These are phyloP conservation scores for Neosilurus hyrtlii DNA, from an alignment of 2,797 vertebrate species.

Conservation along the genomic window DNA sequence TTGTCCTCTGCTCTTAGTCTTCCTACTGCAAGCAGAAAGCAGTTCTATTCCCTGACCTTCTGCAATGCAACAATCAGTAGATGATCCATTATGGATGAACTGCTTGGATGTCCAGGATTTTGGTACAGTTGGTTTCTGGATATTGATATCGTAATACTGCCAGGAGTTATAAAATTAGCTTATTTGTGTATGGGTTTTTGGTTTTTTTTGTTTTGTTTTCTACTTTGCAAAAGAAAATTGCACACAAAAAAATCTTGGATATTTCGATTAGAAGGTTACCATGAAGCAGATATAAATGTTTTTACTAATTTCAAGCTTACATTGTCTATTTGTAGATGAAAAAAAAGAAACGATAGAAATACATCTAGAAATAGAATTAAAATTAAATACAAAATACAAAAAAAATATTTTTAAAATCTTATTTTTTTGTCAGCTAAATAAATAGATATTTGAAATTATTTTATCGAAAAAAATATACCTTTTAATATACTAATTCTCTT, in stretches of 20 bases:
- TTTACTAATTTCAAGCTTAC: background rate
- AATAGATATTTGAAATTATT: too few species aligned
- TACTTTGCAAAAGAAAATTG: too few species aligned
- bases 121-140: background rate
- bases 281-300: background rate
- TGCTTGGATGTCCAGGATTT: background rate
- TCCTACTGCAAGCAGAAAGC: conserved; percentile 10
- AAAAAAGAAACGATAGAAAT: too few species aligned
- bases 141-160: background rate
- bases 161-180: background rate
- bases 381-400: too few species aligned
- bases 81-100: conserved; percentile 26
- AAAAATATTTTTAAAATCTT: too few species aligned
- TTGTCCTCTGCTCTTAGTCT: conserved; percentile 17
- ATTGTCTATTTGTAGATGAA: background rate
- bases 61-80: conserved; percentile 11
- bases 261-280: background rate
- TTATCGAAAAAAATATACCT: too few species aligned
- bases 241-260: background rate
- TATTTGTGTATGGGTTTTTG: background rate
- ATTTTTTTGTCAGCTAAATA: too few species aligned
- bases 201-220: too few species aligned
- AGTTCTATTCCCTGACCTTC: background rate
- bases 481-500: too few species aligned
- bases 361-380: background rate